phyloP scores from a whole-genome alignment of 2,888 invertebrate species.

The Bugula neritina region DNA sequence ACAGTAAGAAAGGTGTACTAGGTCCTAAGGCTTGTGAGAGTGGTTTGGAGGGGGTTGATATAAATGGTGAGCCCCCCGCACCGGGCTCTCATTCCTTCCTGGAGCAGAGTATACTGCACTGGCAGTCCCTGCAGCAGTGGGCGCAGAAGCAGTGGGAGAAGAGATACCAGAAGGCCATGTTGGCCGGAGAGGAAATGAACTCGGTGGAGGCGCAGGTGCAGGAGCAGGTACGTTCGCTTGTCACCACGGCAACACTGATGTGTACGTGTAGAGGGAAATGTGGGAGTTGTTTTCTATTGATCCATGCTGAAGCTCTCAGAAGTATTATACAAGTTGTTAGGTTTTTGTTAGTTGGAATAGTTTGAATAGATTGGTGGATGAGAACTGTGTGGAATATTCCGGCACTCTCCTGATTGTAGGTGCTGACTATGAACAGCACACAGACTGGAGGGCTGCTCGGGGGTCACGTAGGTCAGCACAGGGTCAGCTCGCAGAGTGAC shows the following conservation, averaged over 20 bases:
- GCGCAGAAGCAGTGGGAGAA: constrained; percentile 51
- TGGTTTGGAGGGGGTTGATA: neutral
- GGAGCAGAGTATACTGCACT: constrained; percentile 51
- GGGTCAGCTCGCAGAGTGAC: constrained; percentile 15
- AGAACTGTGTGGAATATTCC: no score
- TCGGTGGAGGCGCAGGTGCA: constrained; percentile 10
- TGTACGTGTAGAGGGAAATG: neutral
- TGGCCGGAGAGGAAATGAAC: constrained; percentile 18
- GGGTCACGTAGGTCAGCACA: neutral
- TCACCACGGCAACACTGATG: neutral
- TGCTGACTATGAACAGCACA: neutral
- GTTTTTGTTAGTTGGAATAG: no score
- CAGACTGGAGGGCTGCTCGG: neutral
- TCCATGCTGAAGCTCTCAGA: no score
- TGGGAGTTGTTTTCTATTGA: no score
- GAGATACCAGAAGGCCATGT: constrained; percentile 35
- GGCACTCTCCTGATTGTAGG: no score
- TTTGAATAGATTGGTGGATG: no score
- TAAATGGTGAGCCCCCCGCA: neutral
- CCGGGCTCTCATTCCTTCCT: constrained; percentile 37
- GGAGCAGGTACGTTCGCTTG: constrained; percentile 2
- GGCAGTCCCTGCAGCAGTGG: constrained; percentile 52
- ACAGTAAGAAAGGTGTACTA: neutral
- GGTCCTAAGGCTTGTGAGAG: neutral
- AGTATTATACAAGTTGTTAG: no score